phyloP scores from a whole-genome alignment of 1,140 invertebrate genomes.

The Theocolax elegans region DNA sequence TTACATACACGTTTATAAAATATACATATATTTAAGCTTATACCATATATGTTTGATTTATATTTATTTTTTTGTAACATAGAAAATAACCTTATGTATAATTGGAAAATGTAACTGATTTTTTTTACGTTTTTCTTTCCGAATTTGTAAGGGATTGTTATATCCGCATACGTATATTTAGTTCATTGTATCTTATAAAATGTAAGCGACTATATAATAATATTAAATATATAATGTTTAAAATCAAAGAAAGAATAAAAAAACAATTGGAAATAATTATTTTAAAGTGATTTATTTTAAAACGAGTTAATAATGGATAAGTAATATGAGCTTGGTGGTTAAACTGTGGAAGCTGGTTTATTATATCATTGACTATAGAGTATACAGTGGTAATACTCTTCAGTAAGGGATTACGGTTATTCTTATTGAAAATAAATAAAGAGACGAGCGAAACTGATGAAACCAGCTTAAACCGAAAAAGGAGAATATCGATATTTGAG shows the following conservation, averaged over 20 bases:
- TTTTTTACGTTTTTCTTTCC: no score
- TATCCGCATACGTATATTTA: no score
- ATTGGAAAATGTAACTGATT: no score
- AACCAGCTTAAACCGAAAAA: neutral
- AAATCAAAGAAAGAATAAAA: neutral
- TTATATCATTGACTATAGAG: neutral
- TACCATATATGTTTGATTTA: neutral
- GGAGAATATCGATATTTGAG: neutral
- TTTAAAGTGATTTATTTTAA: neutral
- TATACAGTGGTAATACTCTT: conserved; percentile 1
- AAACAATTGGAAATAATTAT: neutral
- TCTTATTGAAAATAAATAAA: neutral
- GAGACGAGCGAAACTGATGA: neutral
- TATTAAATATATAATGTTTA: no score
- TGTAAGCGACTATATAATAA: no score
- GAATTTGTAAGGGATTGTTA: no score
- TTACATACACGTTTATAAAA: no score
- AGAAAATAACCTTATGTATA: no score
- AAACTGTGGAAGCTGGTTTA: no score
- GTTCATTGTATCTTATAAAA: no score
- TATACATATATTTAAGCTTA: neutral
- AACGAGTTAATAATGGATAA: no score
- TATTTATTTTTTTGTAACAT: neutral
- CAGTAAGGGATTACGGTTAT: neutral
- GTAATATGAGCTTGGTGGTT: no score